Evolutionary conservation across 2,888 invertebrate species (phyloP), one percentile per base, ranked within the genome.

Genomic region (Cephus nigrinus): DNA sequence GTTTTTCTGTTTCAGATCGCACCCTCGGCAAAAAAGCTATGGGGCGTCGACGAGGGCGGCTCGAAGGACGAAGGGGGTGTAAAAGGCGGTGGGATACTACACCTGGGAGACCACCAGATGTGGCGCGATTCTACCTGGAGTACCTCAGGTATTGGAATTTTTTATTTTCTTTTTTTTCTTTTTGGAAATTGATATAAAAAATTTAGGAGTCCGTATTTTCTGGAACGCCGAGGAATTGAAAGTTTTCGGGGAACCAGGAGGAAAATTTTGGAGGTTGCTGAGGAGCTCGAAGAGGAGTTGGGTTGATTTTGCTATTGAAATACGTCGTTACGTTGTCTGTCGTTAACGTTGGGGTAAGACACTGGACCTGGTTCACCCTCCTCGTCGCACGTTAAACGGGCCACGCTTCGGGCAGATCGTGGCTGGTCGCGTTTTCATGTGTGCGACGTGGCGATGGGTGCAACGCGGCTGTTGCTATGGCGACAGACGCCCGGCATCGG

Each of bases 111-210:
- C 94, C 97, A 91, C 92, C 97, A 97, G 92, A 96, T 97, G 93
- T 98, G 97, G 97, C 95, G 97, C 87, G 97, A 98, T 92, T 95
- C 97, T 79, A 97, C 98, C 86, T 98, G 98, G 98, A 97, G 97
- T 88, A 97, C 97, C 84, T 96, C 97, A 93, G 96, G 97, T 95
- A 93, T 93, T 33, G 33, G 30, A 23, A 12, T 69, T 86, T 79
- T 35, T 35, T 36, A 11, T 35, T 75, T 31, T 40, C 5, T 31
- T 36, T 75, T 75, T 75, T 75, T 35, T 78, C 68, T 75, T 75
- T 75, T 74, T 75, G 73, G 69, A 5, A 40, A 4, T 40, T 40
- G 4, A 15, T 40, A 4, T 4, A 15, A 0, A 40, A 15, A 40
- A 40, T 1, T 15, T 15, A 15, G 40, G 15, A 40, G 4, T 40